Evolutionary conservation across 2,888 invertebrate genomes (phyloP).

Genomic region (Brachycybe producta): DNA sequence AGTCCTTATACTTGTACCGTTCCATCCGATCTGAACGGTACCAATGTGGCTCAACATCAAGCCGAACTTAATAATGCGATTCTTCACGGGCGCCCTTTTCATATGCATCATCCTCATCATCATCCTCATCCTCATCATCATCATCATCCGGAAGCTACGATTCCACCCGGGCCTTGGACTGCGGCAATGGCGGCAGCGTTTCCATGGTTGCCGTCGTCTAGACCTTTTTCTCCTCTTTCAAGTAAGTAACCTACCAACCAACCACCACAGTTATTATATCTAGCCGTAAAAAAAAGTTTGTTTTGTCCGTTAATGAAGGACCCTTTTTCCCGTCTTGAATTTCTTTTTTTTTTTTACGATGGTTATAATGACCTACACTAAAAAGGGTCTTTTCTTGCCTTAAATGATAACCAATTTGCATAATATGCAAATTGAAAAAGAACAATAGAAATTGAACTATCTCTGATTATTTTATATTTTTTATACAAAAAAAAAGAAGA

Average conservation of each 20-base stretch:
- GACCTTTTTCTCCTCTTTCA: constrained; percentile 20
- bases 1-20: neutral
- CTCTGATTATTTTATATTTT: no score
- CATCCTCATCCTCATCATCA: no score
- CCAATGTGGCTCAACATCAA: constrained; percentile 8
- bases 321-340: no score
- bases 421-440: no score
- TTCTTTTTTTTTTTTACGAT: no score
- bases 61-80: constrained; percentile 7
- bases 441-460: no score
- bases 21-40: neutral
- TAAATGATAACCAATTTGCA: no score
- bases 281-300: neutral
- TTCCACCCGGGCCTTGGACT: constrained; percentile 20
- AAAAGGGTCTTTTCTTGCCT: no score
- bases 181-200: constrained; percentile 18
- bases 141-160: constrained; percentile 19
- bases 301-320: no score
- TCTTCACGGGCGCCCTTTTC: constrained; percentile 18
- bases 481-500: no score
- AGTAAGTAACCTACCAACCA: constrained; percentile 17
- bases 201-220: constrained; percentile 20
- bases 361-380: no score
- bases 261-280: neutral
- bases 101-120: no score